Percentiles rank a stretch among this genome's conserved stretches.
phyloP scores from a whole-genome alignment of 2,797 vertebrate species.

The Ptychadena robeensis region DNA sequence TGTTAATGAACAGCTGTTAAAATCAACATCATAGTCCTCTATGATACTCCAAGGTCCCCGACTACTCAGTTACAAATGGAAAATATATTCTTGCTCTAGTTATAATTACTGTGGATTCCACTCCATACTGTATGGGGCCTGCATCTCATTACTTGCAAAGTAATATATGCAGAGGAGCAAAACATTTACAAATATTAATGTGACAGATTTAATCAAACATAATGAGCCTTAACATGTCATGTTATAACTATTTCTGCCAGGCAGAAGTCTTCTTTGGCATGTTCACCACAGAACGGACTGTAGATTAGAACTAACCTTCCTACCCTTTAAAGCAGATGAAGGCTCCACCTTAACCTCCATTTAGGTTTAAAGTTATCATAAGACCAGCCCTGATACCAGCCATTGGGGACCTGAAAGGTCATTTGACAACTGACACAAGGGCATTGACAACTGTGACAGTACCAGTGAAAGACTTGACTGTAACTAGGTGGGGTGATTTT shows the following conservation, averaged over 20 bases:
- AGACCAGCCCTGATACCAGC: too few relatives aligned
- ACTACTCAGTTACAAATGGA: conserved; percentile 36
- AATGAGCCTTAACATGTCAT: neutral
- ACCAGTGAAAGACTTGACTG: too few relatives aligned
- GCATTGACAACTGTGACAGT: too few relatives aligned
- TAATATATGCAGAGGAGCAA: conserved; percentile 19
- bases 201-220: conserved; percentile 4
- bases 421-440: too few relatives aligned
- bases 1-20: conserved; percentile 54
- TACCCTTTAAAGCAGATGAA: too few relatives aligned
- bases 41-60: conserved; percentile 35
- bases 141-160: conserved; percentile 6
- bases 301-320: too few relatives aligned
- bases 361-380: too few relatives aligned
- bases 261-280: neutral
- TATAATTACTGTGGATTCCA: conserved; percentile 48
- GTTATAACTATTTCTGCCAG: neutral
- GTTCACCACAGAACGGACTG: too few relatives aligned
- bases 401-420: too few relatives aligned
- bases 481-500: too few relatives aligned
- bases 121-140: neutral
- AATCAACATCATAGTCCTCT: conserved; percentile 51
- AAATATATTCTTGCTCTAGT: conserved; percentile 35
- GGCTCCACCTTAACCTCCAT: too few relatives aligned
- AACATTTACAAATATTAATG: conserved; percentile 33